Conservation (phyloP, 2,113 vertebrate species). For the Hyperopisus bebe region DNA sequence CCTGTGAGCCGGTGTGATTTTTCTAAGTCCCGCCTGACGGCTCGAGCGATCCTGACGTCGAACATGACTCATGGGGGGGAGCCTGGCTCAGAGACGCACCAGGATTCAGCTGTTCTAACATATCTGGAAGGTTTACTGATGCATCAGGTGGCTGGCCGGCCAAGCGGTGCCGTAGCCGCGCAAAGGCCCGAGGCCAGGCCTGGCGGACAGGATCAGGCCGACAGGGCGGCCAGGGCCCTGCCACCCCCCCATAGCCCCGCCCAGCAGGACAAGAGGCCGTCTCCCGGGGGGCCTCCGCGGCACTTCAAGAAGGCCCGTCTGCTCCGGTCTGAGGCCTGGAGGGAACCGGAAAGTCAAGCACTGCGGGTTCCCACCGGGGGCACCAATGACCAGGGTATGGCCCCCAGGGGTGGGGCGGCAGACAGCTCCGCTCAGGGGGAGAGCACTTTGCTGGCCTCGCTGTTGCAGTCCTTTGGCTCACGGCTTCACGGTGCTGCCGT, state of each 20-base stretch:
- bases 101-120: conserved; percentile 99
- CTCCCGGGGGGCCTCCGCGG: conserved; percentile 75
- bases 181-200: conserved; percentile 72
- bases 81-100: conserved; percentile 99
- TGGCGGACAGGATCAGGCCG: conserved; percentile 74
- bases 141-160: conserved; percentile 93
- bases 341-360: conserved; percentile 72
- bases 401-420: conserved; percentile 71
- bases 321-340: conserved; percentile 86
- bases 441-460: conserved; percentile 90
- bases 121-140: conserved; percentile 99
- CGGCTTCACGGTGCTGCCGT: conserved; percentile 89
- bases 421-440: conserved; percentile 86
- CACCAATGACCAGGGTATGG: conserved; percentile 78
- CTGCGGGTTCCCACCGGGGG: conserved; percentile 70
- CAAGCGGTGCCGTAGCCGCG: conserved; percentile 72
- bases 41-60: conserved; percentile 81
- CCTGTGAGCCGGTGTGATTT: conserved; percentile 48
- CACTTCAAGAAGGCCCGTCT: conserved; percentile 93
- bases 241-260: conserved; percentile 73
- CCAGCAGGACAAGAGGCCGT: conserved; percentile 61
- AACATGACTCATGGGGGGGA: conserved; percentile 99
- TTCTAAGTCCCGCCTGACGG: conserved; percentile 56
- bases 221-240: conserved; percentile 68
- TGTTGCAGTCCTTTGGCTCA: conserved; percentile 97